These are phyloP conservation scores for Carapus acus DNA, from an alignment of 2,797 vertebrate species.

Conservation along the genomic window DNA sequence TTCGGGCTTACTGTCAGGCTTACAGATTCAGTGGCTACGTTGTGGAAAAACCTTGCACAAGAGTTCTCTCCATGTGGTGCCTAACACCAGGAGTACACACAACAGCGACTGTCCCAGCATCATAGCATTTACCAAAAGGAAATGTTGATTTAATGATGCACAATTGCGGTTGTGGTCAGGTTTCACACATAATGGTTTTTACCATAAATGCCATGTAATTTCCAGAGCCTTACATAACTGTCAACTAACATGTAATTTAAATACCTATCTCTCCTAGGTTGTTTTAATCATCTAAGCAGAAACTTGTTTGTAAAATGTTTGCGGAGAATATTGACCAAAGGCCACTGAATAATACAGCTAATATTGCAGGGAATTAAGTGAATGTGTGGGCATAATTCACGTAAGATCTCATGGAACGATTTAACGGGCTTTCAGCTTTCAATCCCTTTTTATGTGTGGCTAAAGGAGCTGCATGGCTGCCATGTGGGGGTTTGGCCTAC, in stretches of 20 bases:
- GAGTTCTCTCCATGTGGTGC: constrained; percentile 57
- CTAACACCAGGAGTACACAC: constrained; percentile 41
- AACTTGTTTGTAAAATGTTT: too few species aligned
- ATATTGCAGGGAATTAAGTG: constrained; percentile 17
- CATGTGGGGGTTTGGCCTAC: constrained; percentile 64
- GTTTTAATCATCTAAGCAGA: not conserved
- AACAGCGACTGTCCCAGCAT: constrained; percentile 35
- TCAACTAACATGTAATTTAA: too few species aligned
- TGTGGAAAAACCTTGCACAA: constrained; percentile 53
- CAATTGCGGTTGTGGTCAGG: constrained; percentile 8
- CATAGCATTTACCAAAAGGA: constrained; percentile 43
- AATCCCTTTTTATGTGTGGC: constrained; percentile 50
- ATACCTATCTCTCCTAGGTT: not conserved
- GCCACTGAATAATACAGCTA: not conserved
- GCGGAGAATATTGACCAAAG: not conserved
- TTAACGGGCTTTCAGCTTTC: constrained; percentile 50
- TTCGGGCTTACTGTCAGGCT: constrained; percentile 35
- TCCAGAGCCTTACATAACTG: too few species aligned
- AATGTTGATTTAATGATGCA: constrained; percentile 46
- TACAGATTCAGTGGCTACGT: constrained; percentile 41
- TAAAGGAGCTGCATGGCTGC: constrained; percentile 49
- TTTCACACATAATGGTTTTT: not conserved
- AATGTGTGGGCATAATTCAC: constrained; percentile 35
- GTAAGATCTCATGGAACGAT: constrained; percentile 24
- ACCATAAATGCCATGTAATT: too few species aligned